These are phyloP conservation scores for Helicolenus hilgendorfi DNA, from an alignment of 2,797 vertebrate species.

Conservation along the genomic window DNA sequence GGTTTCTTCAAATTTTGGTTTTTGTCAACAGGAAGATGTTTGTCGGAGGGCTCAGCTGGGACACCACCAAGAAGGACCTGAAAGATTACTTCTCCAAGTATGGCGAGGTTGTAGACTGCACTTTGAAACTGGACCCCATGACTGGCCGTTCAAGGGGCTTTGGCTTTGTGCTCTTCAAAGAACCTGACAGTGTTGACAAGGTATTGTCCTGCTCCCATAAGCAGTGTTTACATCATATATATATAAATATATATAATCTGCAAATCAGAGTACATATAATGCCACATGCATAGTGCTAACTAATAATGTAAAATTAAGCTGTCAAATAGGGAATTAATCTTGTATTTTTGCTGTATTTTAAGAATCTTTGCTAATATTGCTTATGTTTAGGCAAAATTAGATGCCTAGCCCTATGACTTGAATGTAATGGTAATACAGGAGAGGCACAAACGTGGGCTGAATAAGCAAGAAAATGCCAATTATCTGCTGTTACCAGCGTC, in stretches of 20 bases:
- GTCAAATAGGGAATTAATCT: not conserved
- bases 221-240: not conserved
- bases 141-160: slow-evolving; percentile 98
- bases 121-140: slow-evolving; percentile 98
- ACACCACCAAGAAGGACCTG: slow-evolving; percentile 98
- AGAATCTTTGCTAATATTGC: not conserved
- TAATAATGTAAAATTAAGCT: not conserved
- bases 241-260: too few species aligned
- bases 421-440: not conserved
- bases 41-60: slow-evolving; percentile 98
- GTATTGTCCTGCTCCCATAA: slow-evolving; percentile 70
- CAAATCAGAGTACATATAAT: not conserved
- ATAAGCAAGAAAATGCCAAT: not conserved
- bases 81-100: slow-evolving; percentile 99
- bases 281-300: not conserved
- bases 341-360: not conserved
- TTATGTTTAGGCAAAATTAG: not conserved
- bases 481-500: not conserved
- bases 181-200: slow-evolving; percentile 95
- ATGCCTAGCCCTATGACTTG: not conserved
- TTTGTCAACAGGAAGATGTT: slow-evolving; percentile 95
- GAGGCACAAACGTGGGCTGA: not conserved
- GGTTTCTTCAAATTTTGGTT: not conserved
- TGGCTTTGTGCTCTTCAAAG: slow-evolving; percentile 98
- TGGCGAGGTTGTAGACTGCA: slow-evolving; percentile 98